A percentile compares a stretch with the other conserved stretches of the same genome.
phyloP scores from a whole-genome alignment of 2,888 invertebrate species.

The Drosophila putrida region DNA sequence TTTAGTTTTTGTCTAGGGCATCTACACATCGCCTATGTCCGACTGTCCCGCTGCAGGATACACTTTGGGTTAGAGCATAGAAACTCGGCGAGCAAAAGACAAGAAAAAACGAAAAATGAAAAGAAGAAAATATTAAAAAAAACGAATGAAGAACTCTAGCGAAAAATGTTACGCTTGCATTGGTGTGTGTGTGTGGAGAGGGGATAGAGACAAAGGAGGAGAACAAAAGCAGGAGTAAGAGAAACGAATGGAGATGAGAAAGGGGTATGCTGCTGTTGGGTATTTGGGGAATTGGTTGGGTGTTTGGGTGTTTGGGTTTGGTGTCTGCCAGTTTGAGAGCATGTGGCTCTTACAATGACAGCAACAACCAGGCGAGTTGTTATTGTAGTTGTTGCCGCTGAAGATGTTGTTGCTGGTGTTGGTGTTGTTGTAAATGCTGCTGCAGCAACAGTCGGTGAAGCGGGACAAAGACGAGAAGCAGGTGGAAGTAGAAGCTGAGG shows the following conservation, averaged over 20 bases:
- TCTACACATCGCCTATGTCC: not conserved
- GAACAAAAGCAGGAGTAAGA: not conserved
- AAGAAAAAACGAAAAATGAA: constrained; percentile 45
- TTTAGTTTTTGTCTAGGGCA: not conserved
- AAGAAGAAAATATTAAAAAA: constrained; percentile 27
- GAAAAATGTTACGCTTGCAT: constrained; percentile 81
- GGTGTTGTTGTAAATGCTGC: constrained; percentile 36
- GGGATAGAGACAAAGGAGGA: not conserved
- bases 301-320: constrained; percentile 38
- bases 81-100: constrained; percentile 53
- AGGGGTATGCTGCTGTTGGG: constrained; percentile 21
- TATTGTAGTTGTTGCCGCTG: constrained; percentile 33
- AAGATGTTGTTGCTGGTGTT: constrained; percentile 23
- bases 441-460: constrained; percentile 73
- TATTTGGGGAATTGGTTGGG: constrained; percentile 45
- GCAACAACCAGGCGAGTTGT: constrained; percentile 52
- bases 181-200: constrained; percentile 17
- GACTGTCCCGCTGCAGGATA: constrained; percentile 24
- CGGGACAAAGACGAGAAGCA: constrained; percentile 37
- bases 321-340: constrained; percentile 48
- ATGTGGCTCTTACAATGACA: constrained; percentile 74
- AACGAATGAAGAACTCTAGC: constrained; percentile 64
- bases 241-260: not conserved
- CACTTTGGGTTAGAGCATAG: constrained; percentile 19
- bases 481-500: constrained; percentile 21